Percentiles rank a stretch among this genome's conserved stretches.
These are phyloP conservation scores for Sebastes schlegelii DNA, from an alignment of 2,113 vertebrate species.

Conservation along the genomic window DNA sequence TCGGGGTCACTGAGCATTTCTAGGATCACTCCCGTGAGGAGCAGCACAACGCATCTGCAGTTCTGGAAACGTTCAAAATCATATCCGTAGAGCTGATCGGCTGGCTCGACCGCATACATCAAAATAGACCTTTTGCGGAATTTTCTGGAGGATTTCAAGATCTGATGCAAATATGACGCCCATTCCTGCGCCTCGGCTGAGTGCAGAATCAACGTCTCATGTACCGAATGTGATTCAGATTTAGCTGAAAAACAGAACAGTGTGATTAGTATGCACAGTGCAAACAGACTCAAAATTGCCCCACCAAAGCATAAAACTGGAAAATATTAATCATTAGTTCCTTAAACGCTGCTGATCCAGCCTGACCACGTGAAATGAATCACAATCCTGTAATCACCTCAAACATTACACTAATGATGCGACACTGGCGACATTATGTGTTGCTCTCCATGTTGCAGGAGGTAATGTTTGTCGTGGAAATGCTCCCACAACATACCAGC, in stretches of 20 bases:
- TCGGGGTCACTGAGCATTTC: constrained; percentile 62
- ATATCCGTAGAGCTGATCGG: constrained; percentile 49
- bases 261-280: constrained; percentile 13
- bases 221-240: constrained; percentile 25
- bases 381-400: constrained; percentile 31
- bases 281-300: constrained; percentile 5
- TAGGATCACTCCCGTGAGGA: constrained; percentile 72
- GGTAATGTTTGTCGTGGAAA: constrained; percentile 59
- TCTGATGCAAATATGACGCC: constrained; percentile 79
- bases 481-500: constrained; percentile 57
- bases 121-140: constrained; percentile 66
- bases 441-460: constrained; percentile 38
- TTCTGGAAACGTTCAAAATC: constrained; percentile 63
- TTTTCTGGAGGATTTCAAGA: constrained; percentile 68
- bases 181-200: constrained; percentile 81
- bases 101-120: constrained; percentile 50
- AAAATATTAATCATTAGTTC: constrained; percentile 34
- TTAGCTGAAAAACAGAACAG: constrained; percentile 52
- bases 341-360: neutral
- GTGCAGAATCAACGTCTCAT: constrained; percentile 79
- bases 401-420: constrained; percentile 45
- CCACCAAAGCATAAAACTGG: neutral
- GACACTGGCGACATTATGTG: constrained; percentile 51
- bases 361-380: constrained; percentile 20
- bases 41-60: constrained; percentile 76